A percentile compares a stretch with the other conserved stretches of the same genome.
Evolutionary conservation across 2,888 invertebrate species (phyloP).

Genomic region (Agrochola circellaris): DNA sequence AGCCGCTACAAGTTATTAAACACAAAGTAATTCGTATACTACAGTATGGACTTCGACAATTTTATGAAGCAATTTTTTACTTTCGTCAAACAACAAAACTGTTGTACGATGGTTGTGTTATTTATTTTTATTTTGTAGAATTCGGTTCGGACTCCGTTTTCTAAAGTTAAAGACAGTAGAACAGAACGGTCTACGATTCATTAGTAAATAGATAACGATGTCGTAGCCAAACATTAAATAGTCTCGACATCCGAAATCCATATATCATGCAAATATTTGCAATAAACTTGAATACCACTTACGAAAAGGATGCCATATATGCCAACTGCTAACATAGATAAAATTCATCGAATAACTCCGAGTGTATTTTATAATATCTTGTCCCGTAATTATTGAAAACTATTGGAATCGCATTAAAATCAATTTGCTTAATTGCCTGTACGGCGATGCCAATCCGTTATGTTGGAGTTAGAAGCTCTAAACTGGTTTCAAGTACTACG

Average conservation of each 20-base stretch:
- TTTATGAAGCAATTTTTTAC: background rate
- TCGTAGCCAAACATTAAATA: conserved; percentile 53
- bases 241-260: conserved; percentile 59
- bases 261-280: conserved; percentile 52
- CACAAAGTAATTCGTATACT: background rate
- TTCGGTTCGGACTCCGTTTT: background rate
- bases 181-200: conserved; percentile 35
- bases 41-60: too few species aligned
- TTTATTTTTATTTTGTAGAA: background rate
- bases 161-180: conserved; percentile 30
- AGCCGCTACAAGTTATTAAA: background rate
- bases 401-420: conserved; percentile 62
- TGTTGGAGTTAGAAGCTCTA: conserved; percentile 39
- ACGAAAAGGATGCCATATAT: conserved; percentile 32
- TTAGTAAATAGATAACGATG: conserved; percentile 53
- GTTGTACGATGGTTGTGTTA: background rate
- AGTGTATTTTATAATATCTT: conserved; percentile 40
- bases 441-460: conserved; percentile 55
- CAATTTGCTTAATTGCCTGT: conserved; percentile 67
- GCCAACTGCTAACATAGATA: conserved; percentile 23
- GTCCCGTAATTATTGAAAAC: conserved; percentile 49
- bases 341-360: conserved; percentile 36
- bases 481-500: conserved; percentile 58
- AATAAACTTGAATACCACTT: conserved; percentile 47
- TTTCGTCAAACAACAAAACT: background rate